phyloP scores from a whole-genome alignment of 2,888 invertebrate species.

The Drosophila greeni region DNA sequence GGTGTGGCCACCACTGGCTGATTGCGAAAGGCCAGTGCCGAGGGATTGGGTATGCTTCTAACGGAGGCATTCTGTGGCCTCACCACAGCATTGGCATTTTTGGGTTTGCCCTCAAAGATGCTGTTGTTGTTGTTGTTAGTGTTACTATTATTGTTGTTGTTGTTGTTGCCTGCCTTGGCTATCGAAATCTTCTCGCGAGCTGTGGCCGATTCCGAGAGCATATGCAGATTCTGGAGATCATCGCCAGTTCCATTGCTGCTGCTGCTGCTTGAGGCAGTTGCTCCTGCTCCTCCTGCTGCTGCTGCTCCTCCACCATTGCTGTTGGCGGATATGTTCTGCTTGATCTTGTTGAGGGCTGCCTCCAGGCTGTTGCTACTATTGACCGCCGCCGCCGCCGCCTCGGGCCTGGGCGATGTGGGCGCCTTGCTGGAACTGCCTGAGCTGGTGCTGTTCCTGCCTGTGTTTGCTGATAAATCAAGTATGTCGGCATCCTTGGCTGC shows the following conservation, averaged over 20 bases:
- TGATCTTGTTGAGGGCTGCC: slow-evolving; percentile 77
- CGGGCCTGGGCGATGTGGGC: slow-evolving; percentile 45
- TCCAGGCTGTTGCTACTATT: slow-evolving; percentile 68
- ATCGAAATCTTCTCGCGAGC: slow-evolving; percentile 77
- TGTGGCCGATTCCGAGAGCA: slow-evolving; percentile 79
- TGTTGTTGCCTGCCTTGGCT: slow-evolving; percentile 46
- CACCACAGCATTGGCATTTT: slow-evolving; percentile 62
- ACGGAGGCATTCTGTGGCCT: slow-evolving; percentile 81
- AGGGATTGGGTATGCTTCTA: slow-evolving; percentile 83
- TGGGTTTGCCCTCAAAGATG: slow-evolving; percentile 11
- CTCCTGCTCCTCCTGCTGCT: background rate
- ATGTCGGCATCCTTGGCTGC: slow-evolving; percentile 79
- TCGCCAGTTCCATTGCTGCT: slow-evolving; percentile 51
- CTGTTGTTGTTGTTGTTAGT: background rate
- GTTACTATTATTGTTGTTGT: slow-evolving; percentile 13
- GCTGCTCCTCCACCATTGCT: slow-evolving; percentile 40
- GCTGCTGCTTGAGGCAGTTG: slow-evolving; percentile 5
- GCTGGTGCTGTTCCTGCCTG: slow-evolving; percentile 49
- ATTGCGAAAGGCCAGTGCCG: slow-evolving; percentile 81
- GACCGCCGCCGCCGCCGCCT: slow-evolving; percentile 5
- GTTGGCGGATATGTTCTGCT: slow-evolving; percentile 75
- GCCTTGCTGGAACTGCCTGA: slow-evolving; percentile 26
- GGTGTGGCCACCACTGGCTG: slow-evolving; percentile 65
- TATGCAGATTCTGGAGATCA: slow-evolving; percentile 81
- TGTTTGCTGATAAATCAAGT: slow-evolving; percentile 80